Evolutionary conservation across 1,140 invertebrate genomes (phyloP), one percentile per base, ranked within the genome.

Genomic region (Drosophila suzukii): DNA sequence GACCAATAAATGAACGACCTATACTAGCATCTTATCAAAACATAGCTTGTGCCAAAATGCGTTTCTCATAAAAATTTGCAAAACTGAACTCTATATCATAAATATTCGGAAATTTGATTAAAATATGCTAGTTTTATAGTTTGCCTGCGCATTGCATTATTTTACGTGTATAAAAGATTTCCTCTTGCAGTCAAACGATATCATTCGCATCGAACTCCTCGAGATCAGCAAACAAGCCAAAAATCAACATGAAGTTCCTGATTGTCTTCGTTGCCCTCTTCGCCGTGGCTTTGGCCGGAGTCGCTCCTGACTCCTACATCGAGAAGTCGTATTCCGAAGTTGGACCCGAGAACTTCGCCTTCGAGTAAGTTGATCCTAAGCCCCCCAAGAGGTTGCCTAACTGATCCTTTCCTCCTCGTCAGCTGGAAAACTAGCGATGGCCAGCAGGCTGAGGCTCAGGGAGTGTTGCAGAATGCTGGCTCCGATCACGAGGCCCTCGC

Each of bases 401-500:
- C 53, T 58, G 10, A 41, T n/a, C 13, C 0, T 44, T 15, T 12
- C 27, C 17, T 50, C 15, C 27, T 13, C 7, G 2, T 11, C 20
- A 89, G 84, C 10, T 17, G 1, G 0, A 65, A 77, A 36, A 83
- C 79, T 8, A 78, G 73, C 44, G 78, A 91, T 74, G 85, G 82
- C 7, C 7, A 4, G 10, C 3, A 20, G 2, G 58, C 41, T 6
- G 0, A 70, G 0, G 72, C 53, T 7, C 0, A 30, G 4, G 91
- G 90, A 17, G 3, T 60, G 0, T 41, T 91, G 24, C 62, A 60
- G 0, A 70, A 92, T 5, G 0, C 12, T 36, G 90, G 90, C 34
- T 7, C 67, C 11, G 91, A 91, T 0, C 6, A 91, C 1, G 91
- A 92, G 38, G 56, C 93, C 3, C 77, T 95, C 6, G 75, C 88